phyloP scores from a whole-genome alignment of 2,113 vertebrate genomes.

The Catharus fuscescens region DNA sequence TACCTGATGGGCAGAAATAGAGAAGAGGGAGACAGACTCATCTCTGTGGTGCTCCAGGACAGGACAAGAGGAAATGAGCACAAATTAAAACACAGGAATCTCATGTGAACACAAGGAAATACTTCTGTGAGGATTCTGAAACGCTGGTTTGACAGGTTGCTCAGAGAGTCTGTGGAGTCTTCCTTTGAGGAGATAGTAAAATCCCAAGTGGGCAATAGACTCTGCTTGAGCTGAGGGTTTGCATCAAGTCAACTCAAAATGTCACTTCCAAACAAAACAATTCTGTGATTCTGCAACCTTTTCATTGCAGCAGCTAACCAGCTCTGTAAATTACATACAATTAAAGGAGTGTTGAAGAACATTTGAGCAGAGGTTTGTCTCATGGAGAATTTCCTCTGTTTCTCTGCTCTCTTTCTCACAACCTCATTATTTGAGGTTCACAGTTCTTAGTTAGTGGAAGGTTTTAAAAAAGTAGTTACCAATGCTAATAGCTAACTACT shows the following conservation, averaged over 20 bases:
- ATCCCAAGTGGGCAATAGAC: background rate
- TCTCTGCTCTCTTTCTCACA: background rate
- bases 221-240: background rate
- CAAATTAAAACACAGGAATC: background rate
- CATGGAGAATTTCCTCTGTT: background rate
- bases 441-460: background rate
- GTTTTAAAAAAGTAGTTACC: background rate
- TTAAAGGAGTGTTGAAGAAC: background rate
- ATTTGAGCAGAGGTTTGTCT: background rate
- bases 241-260: background rate
- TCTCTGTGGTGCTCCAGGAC: background rate
- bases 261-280: background rate
- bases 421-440: background rate
- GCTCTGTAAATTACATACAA: background rate
- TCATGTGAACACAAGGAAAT: background rate
- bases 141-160: background rate
- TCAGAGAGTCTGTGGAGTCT: background rate
- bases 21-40: background rate
- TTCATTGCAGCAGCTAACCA: background rate
- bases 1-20: background rate
- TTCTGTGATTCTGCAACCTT: background rate
- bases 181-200: background rate
- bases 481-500: background rate
- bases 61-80: background rate
- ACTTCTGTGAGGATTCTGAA: background rate